A percentile compares a stretch with the other conserved stretches of the same genome.
Conservation (phyloP, 2,888 invertebrate species). For the Drosophila limbata region DNA sequence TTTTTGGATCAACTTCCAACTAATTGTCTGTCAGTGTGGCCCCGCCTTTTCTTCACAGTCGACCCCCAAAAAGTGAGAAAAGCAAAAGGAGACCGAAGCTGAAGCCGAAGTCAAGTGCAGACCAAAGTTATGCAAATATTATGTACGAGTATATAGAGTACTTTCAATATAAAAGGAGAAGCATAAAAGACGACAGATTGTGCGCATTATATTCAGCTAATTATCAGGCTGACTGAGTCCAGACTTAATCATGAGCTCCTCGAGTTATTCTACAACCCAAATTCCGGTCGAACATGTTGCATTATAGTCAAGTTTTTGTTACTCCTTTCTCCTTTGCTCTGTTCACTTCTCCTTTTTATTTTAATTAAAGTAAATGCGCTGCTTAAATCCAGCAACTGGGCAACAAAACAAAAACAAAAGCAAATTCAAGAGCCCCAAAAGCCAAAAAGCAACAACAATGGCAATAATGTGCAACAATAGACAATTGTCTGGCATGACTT, state of each 20-base stretch:
- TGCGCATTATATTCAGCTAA: conserved; percentile 49
- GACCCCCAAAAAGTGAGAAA: neutral
- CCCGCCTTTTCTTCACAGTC: conserved; percentile 15
- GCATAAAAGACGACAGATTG: conserved; percentile 36
- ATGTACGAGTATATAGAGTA: conserved; percentile 17
- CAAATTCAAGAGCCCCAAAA: conserved; percentile 14
- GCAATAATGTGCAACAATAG: conserved; percentile 50
- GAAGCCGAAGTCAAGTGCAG: conserved; percentile 46
- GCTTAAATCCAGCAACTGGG: conserved; percentile 30
- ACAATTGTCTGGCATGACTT: conserved; percentile 40
- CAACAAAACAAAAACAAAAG: conserved; percentile 19
- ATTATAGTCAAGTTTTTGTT: neutral
- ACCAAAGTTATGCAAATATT: conserved; percentile 59
- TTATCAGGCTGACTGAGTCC: conserved; percentile 36
- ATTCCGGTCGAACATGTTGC: conserved; percentile 18
- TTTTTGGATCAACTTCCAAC: conserved; percentile 73
- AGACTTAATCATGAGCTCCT: conserved; percentile 38
- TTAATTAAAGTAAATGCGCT: conserved; percentile 61
- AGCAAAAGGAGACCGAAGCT: neutral
- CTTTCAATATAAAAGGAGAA: neutral
- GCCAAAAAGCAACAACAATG: conserved; percentile 13
- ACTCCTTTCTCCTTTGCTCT: conserved; percentile 11
- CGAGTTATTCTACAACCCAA: conserved; percentile 7
- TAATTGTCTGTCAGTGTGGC: conserved; percentile 58
- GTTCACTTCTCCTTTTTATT: conserved; percentile 35